Evolutionary conservation across 2,888 invertebrate genomes (phyloP), one percentile per base, ranked within the genome.

Genomic region (Drosophila longiperda): DNA sequence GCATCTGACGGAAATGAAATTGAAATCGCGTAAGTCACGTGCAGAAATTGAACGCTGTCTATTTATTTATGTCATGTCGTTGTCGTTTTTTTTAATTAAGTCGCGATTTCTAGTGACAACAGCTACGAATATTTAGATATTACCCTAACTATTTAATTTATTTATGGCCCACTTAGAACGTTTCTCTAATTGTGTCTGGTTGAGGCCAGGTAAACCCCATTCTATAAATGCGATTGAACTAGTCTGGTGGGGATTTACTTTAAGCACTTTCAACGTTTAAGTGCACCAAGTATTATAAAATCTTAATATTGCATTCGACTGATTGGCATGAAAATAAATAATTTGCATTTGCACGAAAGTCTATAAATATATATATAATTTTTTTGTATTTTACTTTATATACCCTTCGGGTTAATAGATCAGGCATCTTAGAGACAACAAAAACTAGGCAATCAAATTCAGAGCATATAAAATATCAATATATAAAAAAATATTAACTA

Each of bases 1-100:
- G 89, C 87, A 83, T 93, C 93, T 93, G 58, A 33, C 93, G 58
- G 23, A 58, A 58, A 58, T 36, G 32, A 32, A 57, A 15, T 42
- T 9, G 74, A 29, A 57, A 54, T 48, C 48, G 66, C 67, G 53
- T 73, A 75, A 73, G 70, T 75, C 55, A 66, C 55, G 66, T 34
- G 45, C 64, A 33, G 4, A 7, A 29, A 26, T 66, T 34, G 17
- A 45, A 12, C 45, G 17, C 36, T 29, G 29, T 12, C n/a, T 6
- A 49, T 11, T 38, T 50, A 36, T 36, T 26, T 33, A 34, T 42
- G 32, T 36, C 48, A 50, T 38, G 48, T 55, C 52, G 57, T 38
- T 66, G 66, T 53, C 49, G 55, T 57, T 55, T 57, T 55, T 75
- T 71, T 74, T 66, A 80, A 85, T 80, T 80, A 54, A 80, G 84